Evolutionary conservation across 2,888 invertebrate species (phyloP), one percentile per base, ranked within the genome.

Genomic region (Neocrepidodera transversa): DNA sequence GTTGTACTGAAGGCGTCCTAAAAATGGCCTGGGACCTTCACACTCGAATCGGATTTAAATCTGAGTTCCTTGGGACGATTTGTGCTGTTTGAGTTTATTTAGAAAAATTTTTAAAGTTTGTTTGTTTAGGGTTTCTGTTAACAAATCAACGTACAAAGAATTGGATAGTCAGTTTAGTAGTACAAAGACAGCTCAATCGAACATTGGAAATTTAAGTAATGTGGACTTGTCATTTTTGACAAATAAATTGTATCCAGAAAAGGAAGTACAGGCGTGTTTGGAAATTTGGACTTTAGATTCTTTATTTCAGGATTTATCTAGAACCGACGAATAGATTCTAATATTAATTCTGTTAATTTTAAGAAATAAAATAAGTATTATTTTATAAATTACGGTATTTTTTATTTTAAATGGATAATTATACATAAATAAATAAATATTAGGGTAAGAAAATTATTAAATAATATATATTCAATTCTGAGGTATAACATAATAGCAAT

Each of bases 201-300:
- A 73, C 62, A 74, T 79, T 64, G 76, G 74, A 14, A 78, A 77
- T 60, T 77, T 90, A 58, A 86, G 88, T 67, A 88, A 87, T 66
- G 84, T 90, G n/a, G 89, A 91, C 78, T 78, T 92, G 49, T 85
- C 87, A 11, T 79, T 88, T 55, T 80, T 92, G 20, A 86, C 87
- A 0, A 86, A 84, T 63, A 85, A 84, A 63, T 73, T 92, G 43
- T 84, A 85, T 64, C 79, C 85, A 0, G 89, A 90, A 71, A 82
- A 85, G 58, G 84, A 86, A 58, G 80, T 89, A 0, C 83, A 85
- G 66, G 88, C 88, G 78, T 82, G 84, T 2, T 88, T 88, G 70
- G 86, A 86, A 62, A 80, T 85, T 1, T 93, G 92, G 92, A 88
- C 87, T 42, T 90, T 91, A 89, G 91, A 92, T 64, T 82, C 86